Evolutionary conservation across 2,797 vertebrate genomes (phyloP).

Genomic region (Prunella strophiata): DNA sequence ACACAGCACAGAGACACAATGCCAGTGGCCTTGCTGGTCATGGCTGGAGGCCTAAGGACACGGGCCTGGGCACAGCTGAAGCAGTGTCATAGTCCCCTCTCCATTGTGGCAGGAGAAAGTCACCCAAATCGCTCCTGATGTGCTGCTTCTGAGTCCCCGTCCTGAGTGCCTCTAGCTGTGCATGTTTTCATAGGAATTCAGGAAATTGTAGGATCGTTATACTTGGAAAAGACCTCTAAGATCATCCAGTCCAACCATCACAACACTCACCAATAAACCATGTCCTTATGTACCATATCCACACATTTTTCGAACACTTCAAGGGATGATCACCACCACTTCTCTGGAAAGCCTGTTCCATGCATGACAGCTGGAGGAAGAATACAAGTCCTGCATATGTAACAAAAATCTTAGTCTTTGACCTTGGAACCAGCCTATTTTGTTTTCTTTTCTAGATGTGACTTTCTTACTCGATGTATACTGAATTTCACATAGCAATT

Average conservation of each 20-base stretch:
- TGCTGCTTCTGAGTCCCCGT: rapidly evolving
- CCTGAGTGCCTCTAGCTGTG: rapidly evolving
- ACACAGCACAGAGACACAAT: rapidly evolving
- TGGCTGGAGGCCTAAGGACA: neutral
- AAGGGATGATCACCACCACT: neutral
- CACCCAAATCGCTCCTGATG: rapidly evolving
- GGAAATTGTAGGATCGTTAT: neutral
- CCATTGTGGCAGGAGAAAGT: too few species aligned
- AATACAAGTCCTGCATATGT: neutral
- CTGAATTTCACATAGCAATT: neutral
- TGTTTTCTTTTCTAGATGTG: neutral
- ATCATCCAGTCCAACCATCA: neutral
- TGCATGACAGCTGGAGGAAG: neutral
- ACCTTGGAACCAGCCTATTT: neutral
- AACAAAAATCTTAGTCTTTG: neutral
- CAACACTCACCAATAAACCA: neutral
- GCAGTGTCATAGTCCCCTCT: too few species aligned
- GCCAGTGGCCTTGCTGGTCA: rapidly evolving
- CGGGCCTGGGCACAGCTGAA: rapidly evolving
- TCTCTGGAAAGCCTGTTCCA: neutral
- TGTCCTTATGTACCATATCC: neutral
- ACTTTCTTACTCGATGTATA: neutral
- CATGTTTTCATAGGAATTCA: neutral
- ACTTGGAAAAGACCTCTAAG: neutral
- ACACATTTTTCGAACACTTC: rapidly evolving